A percentile compares a stretch with the other conserved stretches of the same genome.
Evolutionary conservation across 2,888 invertebrate genomes (phyloP).

Genomic region (Nudaria mundana): DNA sequence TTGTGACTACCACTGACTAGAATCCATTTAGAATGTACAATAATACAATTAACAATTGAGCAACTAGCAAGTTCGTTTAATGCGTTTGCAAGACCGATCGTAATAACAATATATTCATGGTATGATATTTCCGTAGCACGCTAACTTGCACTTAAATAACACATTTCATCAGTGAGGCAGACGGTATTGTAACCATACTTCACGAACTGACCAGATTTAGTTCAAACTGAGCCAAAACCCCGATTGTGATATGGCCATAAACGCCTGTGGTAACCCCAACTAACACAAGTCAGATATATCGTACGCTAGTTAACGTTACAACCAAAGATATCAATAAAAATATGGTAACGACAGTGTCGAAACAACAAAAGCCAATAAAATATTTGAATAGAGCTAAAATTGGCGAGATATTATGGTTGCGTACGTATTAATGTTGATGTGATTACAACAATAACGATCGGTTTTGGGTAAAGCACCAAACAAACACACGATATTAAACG

Average conservation of each 20-base stretch:
- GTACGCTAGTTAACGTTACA: constrained; percentile 31
- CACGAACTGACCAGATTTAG: no score
- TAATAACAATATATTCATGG: constrained; percentile 36
- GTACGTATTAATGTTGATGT: no score
- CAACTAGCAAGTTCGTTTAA: constrained; percentile 27
- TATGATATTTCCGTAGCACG: constrained; percentile 43
- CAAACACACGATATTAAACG: no score
- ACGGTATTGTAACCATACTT: no score
- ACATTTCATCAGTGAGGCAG: constrained; percentile 35
- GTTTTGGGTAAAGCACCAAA: no score
- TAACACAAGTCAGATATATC: constrained; percentile 29
- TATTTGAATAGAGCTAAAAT: no score
- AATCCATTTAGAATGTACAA: constrained; percentile 21
- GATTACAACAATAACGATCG: no score
- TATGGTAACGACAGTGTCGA: constrained; percentile 12
- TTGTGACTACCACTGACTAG: constrained; percentile 10
- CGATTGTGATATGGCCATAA: constrained; percentile 40
- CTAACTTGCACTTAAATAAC: constrained; percentile 41
- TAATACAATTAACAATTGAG: constrained; percentile 28
- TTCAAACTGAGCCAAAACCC: constrained; percentile 36
- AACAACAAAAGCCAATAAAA: no score
- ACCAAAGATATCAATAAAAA: constrained; percentile 46
- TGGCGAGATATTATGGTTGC: no score
- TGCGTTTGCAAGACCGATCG: constrained; percentile 31
- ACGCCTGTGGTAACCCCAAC: constrained; percentile 45